Conservation (phyloP, 2,113 vertebrate genomes). For the Actenoides lindsayi region DNA sequence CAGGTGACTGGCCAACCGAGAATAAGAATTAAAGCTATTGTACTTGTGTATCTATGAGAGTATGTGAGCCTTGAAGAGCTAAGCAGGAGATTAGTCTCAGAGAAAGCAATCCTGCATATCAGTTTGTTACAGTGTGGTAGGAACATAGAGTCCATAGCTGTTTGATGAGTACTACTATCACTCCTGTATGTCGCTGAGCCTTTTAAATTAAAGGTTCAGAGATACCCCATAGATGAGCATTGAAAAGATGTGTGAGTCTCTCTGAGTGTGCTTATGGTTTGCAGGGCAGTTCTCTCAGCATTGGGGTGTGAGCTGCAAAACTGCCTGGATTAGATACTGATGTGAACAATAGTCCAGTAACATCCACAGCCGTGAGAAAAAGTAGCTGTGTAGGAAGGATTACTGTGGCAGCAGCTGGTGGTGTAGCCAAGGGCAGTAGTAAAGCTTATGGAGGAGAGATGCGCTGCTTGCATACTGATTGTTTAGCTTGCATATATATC, state of each 20-base stretch:
- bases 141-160: background rate
- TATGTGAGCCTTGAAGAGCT: background rate
- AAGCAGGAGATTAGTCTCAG: background rate
- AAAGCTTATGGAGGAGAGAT: background rate
- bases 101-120: background rate
- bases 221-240: background rate
- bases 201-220: background rate
- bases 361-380: background rate
- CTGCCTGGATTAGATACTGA: background rate
- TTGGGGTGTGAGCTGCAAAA: background rate
- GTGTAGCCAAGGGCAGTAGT: background rate
- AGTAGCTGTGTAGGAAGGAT: background rate
- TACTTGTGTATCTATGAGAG: background rate
- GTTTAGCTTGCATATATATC: background rate
- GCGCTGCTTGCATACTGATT: background rate
- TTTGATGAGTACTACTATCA: background rate
- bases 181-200: background rate
- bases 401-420: background rate
- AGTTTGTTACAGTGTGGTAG: background rate
- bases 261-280: background rate
- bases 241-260: background rate
- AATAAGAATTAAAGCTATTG: background rate
- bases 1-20: background rate
- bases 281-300: background rate
- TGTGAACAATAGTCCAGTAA: conserved; percentile 13